phyloP scores from a whole-genome alignment of 2,797 vertebrate genomes.

The Falco berigora region DNA sequence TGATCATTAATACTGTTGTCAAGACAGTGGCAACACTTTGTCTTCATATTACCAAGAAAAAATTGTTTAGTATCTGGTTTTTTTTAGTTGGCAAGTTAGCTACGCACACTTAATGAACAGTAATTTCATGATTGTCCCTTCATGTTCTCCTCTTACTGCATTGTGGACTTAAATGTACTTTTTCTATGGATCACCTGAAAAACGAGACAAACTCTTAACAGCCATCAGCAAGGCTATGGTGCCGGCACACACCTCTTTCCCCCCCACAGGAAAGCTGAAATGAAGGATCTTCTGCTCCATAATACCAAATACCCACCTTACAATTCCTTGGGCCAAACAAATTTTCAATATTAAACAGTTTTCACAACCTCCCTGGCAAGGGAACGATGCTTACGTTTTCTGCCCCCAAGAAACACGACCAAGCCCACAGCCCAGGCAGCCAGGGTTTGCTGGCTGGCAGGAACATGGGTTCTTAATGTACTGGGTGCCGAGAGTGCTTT shows the following conservation, averaged over 20 bases:
- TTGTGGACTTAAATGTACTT: not conserved
- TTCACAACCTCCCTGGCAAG: not conserved
- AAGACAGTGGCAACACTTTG: not conserved
- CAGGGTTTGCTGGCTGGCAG: not conserved
- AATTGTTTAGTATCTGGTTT: not conserved
- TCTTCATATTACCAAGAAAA: not conserved
- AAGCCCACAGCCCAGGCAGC: not conserved
- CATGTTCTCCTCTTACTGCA: not conserved
- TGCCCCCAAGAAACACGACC: not conserved
- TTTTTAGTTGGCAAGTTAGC: not conserved
- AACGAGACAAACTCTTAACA: accelerated
- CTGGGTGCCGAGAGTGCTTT: not conserved
- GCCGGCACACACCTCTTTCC: not conserved
- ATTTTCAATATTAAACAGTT: not conserved
- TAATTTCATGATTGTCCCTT: not conserved
- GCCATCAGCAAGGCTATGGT: not conserved
- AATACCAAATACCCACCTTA: not conserved
- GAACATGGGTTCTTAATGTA: not conserved
- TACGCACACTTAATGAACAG: not conserved
- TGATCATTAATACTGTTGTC: not conserved
- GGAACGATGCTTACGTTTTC: not conserved
- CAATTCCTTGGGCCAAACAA: not conserved
- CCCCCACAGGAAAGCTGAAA: not conserved
- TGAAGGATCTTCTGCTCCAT: not conserved
- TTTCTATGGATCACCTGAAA: not conserved